Base-by-base conservation (phyloP, 2,888 invertebrate species). In the Temnothorax rugatulus region DNA sequence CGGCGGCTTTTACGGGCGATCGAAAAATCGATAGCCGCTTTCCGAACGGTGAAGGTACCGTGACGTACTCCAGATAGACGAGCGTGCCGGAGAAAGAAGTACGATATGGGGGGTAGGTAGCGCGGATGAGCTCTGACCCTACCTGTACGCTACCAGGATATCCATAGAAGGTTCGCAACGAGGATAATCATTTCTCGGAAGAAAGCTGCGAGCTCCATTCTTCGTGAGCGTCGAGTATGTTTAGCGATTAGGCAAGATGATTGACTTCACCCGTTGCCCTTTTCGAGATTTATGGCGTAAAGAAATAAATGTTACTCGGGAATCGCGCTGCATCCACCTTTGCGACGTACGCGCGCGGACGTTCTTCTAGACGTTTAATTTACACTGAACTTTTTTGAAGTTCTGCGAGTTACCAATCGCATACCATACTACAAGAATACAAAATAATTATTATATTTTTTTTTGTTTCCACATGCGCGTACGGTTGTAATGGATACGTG, bases 121-220 rank as follows among this genome's bases (percentile, higher is more conserved):
- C 76, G 44, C 29, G 74, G 87, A 87, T 85, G 89, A 90, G 87
- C 89, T 88, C 83, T 88, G 88, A 90, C 90, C 90, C 84, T 86
- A 86, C 85, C 89, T 88, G 84, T 84, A 81, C 77, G 79, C 83
- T 81, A 83, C 83, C 71, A 81, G 87, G 74, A 84, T 87, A 86
- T 84, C 84, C 85, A 83, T 83, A 68, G 82, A 86, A 83, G 84
- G 85, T 66, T 71, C 57, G 71, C 59, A 82, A 84, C 57, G 64
- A 79, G 83, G 85, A 86, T 86, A 85, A 85, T 86, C 71, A 77
- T 81, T 85, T 85, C 85, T 79, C 54, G 63, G 84, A 86, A 82
- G 74, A 86, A 86, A 86, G 74, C 69, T 82, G 66, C 86, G 86
- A 75, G 85, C 79, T 82, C 86, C 84, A 79, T 81, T 79, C 64